Evolutionary conservation across 2,888 invertebrate species (phyloP), one percentile per base, ranked within the genome.

Genomic region (Drosophila falleni): DNA sequence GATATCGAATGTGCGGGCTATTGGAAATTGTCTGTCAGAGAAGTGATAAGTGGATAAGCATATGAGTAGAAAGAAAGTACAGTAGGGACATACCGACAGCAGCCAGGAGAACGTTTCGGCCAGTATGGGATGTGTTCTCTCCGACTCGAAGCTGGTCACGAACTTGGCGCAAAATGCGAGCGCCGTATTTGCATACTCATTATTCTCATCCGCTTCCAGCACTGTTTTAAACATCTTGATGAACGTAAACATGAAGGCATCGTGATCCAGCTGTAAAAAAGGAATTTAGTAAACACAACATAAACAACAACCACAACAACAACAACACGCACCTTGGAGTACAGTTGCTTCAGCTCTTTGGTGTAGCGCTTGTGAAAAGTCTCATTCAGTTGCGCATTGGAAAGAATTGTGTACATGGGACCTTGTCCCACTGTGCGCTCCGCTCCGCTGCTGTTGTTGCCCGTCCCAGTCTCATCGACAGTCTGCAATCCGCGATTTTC

Each of bases 111-210:
- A 91, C 13, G 87, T 89, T 23, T 89, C 87, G 2, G 76, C 69
- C 6, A 92, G 65, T 44, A 92, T 71, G 2, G 90, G 90, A 81
- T 92, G 92, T 4, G 92, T 91, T 5, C 51, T 69, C 42, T 94
- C 94, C 44, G 93, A 93, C 76, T 94, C 94, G 26, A 95, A 93
- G 0, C 95, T 94, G 1, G 94, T 94, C 50, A 95, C 94, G 91
- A 96, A 97, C 71, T 95, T 95, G 0, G 96, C 95, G 26, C 95
- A 95, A 93, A 96, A 97, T 69, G 95, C 94, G 1, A 97, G 92
- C 0, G 95, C 94, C 39, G 95, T 93, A 80, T 96, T 95, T 0
- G 96, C 95, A 82, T 94, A 94, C 9, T 95, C 94, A 88, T 96
- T 95, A 13, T 94, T 94, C 75, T 96, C 96, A 11, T 95, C 95